phyloP scores from a whole-genome alignment of 2,888 invertebrate species.

The Tholera decimalis region DNA sequence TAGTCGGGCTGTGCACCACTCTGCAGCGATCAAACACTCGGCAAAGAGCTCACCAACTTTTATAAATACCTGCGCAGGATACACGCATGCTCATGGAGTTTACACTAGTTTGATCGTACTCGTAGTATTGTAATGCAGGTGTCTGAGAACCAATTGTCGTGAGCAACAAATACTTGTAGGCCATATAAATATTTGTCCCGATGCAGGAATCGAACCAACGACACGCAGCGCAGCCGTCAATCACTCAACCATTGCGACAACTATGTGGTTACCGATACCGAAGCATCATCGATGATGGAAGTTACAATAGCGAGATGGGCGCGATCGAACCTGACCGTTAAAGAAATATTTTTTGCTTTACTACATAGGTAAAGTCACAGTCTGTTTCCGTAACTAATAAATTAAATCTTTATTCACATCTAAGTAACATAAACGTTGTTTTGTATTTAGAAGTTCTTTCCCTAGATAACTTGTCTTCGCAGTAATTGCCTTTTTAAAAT shows the following conservation, averaged over 20 bases:
- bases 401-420: neutral
- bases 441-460: neutral
- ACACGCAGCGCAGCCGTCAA: slow-evolving; percentile 35
- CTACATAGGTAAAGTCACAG: too few relatives aligned
- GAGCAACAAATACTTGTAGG: too few relatives aligned
- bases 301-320: neutral
- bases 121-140: too few relatives aligned
- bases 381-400: too few relatives aligned
- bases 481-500: slow-evolving; percentile 11
- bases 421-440: neutral
- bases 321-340: slow-evolving; percentile 1
- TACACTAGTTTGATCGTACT: neutral
- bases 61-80: slow-evolving; percentile 9
- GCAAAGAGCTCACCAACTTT: too few relatives aligned
- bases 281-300: too few relatives aligned
- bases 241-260: slow-evolving; percentile 31
- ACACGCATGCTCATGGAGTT: slow-evolving; percentile 7
- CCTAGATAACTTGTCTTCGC: slow-evolving; percentile 6
- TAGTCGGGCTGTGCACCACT: slow-evolving; percentile 9
- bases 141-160: too few relatives aligned
- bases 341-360: slow-evolving; percentile 13
- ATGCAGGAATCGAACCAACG: too few relatives aligned
- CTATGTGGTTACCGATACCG: too few relatives aligned
- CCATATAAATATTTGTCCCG: too few relatives aligned
- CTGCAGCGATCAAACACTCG: slow-evolving; percentile 43